A percentile compares a stretch with the other conserved stretches of the same genome.
phyloP scores from a whole-genome alignment of 2,888 invertebrate genomes.

The Eupithecia tripunctaria region DNA sequence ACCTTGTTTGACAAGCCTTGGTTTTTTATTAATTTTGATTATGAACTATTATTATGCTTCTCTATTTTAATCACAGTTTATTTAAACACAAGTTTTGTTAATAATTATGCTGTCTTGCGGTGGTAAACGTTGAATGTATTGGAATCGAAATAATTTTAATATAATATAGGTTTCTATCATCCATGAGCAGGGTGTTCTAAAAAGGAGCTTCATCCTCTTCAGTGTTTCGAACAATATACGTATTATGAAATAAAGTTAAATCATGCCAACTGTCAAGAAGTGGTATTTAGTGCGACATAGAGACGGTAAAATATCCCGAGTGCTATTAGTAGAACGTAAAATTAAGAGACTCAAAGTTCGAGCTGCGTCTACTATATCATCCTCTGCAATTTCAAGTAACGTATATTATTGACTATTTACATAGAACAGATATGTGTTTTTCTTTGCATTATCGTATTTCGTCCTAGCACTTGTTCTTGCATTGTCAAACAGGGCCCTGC shows the following conservation, averaged over 20 bases:
- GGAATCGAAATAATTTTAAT: not conserved
- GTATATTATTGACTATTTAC: not conserved
- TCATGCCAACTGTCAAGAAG: not conserved
- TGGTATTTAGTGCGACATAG: not conserved
- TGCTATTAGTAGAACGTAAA: slow-evolving; percentile 2
- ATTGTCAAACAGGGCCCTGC: not conserved
- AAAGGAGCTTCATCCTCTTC: not conserved
- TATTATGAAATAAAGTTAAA: not conserved
- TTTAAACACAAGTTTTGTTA: too few species aligned
- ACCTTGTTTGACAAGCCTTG: not conserved
- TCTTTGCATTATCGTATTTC: not conserved
- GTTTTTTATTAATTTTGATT: not conserved
- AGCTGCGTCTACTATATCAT: not conserved
- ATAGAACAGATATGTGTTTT: not conserved
- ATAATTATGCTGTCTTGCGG: not conserved
- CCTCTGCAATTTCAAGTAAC: not conserved
- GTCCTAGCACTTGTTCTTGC: not conserved
- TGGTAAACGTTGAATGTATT: not conserved
- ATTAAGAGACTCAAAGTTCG: slow-evolving; percentile 12
- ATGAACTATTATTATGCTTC: too few species aligned
- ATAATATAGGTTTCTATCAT: not conserved
- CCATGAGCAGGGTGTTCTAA: not conserved
- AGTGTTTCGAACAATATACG: not conserved
- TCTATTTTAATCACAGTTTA: not conserved
- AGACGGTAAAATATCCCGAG: not conserved